Evolutionary conservation across 2,113 vertebrate genomes (phyloP), one percentile per base, ranked within the genome.

Genomic region (Potamarius usumacintae): DNA sequence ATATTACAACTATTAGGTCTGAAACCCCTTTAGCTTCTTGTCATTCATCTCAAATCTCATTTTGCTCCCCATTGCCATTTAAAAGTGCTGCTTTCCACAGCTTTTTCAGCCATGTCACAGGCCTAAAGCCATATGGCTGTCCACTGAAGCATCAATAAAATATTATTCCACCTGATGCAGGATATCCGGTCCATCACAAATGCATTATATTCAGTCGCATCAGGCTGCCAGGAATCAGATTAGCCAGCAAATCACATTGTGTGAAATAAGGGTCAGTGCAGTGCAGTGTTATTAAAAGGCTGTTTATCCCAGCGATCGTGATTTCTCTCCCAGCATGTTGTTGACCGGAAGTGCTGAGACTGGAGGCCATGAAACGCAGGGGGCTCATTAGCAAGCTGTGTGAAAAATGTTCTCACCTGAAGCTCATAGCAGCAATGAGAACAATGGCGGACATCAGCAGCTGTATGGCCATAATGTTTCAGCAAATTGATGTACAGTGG

Each of bases 191-290:
- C 55, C 55, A 71, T 86, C 72, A 79, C 71, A 80, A 53, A 34
- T 17, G 1, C 42, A 57, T 83, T 72, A 67, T 81, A n/a, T 77
- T 58, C 48, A 30, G n/a, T 18, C 72, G 15, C n/a, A 65, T 14
- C 22, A 42, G 48, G 65, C 52, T 82, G n/a, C 10, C 2, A 5
- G 62, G 15, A 83, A 85, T 80, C 4, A 18, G 34, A 72, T 80
- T 71, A 80, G 42, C 74, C 57, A 71, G 52, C 89, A 87, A 83
- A 83, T 90, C 88, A 84, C 14, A 7, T 34, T 27, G 34, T 53
- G 74, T 60, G 62, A 22, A 84, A 74, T 85, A 79, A 55, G 42
- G 27, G 4, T 34, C 25, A 62, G 17, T 42, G 9, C 55, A 87
- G 65, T 34, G 50, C 50, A 5, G 65, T 34, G 20, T 77, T 67